These are phyloP conservation scores for Uria lomvia DNA, from an alignment of 2,113 vertebrate genomes.

Conservation along the genomic window DNA sequence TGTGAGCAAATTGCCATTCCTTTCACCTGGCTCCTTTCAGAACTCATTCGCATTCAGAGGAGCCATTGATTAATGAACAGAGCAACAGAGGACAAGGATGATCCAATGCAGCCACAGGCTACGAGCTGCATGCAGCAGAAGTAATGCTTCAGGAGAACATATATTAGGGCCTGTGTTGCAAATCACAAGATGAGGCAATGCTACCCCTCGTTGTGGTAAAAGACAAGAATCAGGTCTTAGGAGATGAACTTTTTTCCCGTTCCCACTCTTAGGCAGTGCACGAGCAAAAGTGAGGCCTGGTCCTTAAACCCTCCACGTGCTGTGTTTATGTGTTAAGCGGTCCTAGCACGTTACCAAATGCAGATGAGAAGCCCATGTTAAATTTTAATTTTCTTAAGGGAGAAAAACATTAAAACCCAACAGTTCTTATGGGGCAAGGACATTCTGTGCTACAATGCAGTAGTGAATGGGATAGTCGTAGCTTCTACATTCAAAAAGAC, in stretches of 20 bases:
- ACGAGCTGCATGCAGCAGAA: neutral
- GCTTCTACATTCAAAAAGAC: neutral
- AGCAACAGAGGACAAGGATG: slow-evolving; percentile 11
- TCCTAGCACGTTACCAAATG: accelerated
- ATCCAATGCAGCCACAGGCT: neutral
- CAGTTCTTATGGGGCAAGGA: neutral
- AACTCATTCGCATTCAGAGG: slow-evolving; percentile 51
- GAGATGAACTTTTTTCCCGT: neutral
- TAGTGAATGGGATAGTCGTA: neutral
- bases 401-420: neutral
- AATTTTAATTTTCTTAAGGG: neutral
- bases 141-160: neutral
- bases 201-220: neutral
- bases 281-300: neutral
- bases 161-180: accelerated
- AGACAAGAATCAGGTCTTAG: neutral
- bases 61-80: slow-evolving; percentile 41
- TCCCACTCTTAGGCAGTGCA: neutral
- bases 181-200: neutral
- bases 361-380: neutral
- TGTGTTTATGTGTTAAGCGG: neutral
- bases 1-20: slow-evolving; percentile 62
- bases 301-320: neutral
- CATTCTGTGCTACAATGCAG: neutral
- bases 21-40: slow-evolving; percentile 52